Percentiles rank a stretch among this genome's conserved stretches.
These are phyloP conservation scores for Lepus timidus DNA, from an alignment of 2,113 vertebrate species.

Conservation along the genomic window DNA sequence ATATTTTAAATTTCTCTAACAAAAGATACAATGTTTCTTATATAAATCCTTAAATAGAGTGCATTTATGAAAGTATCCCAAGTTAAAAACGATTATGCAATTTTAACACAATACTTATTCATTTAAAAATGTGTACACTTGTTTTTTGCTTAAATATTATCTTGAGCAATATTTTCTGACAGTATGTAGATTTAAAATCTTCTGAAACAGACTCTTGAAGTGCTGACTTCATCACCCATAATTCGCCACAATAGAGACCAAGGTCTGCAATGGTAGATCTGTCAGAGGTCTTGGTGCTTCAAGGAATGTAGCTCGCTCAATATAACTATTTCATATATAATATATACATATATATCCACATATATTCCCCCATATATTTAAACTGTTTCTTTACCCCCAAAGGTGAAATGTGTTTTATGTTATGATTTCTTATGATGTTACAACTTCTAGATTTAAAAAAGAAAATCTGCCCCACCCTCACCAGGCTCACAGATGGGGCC, in stretches of 20 bases:
- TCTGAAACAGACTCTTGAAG: not conserved
- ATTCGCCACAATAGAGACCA: not conserved
- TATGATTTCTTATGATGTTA: not conserved
- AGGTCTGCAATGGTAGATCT: not conserved
- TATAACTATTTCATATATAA: too few relatives aligned
- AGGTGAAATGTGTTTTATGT: not conserved
- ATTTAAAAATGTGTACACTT: not conserved
- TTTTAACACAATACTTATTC: not conserved
- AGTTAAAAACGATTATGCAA: not conserved
- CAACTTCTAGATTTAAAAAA: constrained; percentile 5
- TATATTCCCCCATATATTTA: not conserved
- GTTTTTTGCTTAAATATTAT: not conserved
- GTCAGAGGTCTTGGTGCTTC: not conserved
- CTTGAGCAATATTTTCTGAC: not conserved
- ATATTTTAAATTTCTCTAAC: not conserved
- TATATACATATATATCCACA: too few relatives aligned
- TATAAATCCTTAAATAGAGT: not conserved
- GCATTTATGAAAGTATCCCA: not conserved
- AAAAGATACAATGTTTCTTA: not conserved
- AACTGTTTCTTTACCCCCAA: constrained; percentile 32
- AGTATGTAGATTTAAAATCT: not conserved
- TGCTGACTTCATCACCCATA: not conserved
- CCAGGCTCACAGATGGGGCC: not conserved
- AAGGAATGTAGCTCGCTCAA: not conserved
- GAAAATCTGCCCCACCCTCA: not conserved